These are phyloP conservation scores for Etheostoma cragini DNA, from an alignment of 2,113 vertebrate species.

Conservation along the genomic window DNA sequence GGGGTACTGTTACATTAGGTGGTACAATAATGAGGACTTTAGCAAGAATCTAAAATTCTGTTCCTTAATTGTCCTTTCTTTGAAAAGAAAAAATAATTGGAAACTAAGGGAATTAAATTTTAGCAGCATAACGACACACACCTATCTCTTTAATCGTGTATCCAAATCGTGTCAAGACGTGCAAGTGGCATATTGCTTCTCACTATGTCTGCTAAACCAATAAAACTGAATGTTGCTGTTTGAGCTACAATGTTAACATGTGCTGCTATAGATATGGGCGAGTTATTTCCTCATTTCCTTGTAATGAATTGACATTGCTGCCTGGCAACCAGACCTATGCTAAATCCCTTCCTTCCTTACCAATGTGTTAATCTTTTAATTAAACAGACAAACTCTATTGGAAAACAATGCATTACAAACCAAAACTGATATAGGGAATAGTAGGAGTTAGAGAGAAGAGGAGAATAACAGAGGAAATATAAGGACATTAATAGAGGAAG, in stretches of 20 bases:
- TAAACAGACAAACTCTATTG: conserved; percentile 61
- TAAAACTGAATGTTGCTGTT: conserved; percentile 41
- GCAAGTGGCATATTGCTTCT: neutral
- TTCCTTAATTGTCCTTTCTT: neutral
- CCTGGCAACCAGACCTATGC: conserved; percentile 57
- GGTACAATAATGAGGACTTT: neutral
- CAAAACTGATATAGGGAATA: conserved; percentile 45
- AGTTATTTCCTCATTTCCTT: conserved; percentile 71
- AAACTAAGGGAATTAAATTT: neutral
- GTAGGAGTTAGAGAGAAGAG: neutral
- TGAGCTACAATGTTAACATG: conserved; percentile 49
- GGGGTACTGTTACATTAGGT: neutral
- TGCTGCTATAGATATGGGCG: conserved; percentile 49
- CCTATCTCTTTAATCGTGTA: neutral
- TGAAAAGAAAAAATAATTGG: neutral
- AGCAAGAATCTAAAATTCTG: neutral
- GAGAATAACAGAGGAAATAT: conserved; percentile 3
- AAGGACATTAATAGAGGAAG: conserved; percentile 22
- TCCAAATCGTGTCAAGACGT: conserved; percentile 1
- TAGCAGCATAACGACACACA: neutral
- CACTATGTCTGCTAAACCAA: conserved; percentile 8
- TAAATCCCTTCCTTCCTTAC: conserved; percentile 72
- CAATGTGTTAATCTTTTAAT: conserved; percentile 77
- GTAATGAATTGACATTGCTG: conserved; percentile 70
- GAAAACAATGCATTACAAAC: conserved; percentile 60